Evolutionary conservation across 1,140 invertebrate genomes (phyloP).

Genomic region (Tribolium madens): DNA sequence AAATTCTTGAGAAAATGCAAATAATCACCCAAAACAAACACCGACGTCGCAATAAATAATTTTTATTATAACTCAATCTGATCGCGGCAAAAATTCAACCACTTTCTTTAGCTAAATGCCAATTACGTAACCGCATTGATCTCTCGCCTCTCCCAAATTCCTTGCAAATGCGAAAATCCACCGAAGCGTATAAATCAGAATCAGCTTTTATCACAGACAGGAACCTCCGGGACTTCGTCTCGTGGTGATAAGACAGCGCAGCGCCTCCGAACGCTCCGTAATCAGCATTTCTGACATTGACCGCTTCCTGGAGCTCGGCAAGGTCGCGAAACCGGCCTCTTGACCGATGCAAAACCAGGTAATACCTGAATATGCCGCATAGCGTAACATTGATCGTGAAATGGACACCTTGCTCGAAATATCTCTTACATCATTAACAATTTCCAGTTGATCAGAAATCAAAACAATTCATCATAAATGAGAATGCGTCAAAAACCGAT

Average conservation of each 20-base stretch:
- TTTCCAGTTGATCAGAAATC: too few species aligned
- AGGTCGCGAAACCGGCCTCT: conserved; percentile 31
- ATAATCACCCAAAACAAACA: neutral
- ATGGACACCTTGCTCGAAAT: neutral
- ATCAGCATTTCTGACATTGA: conserved; percentile 19
- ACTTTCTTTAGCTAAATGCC: neutral
- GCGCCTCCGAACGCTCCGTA: conserved; percentile 9
- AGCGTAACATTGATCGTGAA: conserved; percentile 33
- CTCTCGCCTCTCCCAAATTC: neutral
- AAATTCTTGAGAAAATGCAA: neutral
- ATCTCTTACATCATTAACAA: neutral
- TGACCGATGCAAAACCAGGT: conserved; percentile 1
- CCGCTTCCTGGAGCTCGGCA: conserved; percentile 32
- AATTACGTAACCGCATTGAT: neutral
- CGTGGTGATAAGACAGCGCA: conserved; percentile 28
- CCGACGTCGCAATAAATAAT: too few species aligned
- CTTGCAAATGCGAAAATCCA: neutral
- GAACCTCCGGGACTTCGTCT: conserved; percentile 20
- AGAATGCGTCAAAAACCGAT: conserved; percentile 14
- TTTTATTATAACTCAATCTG: too few species aligned
- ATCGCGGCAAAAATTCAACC: neutral
- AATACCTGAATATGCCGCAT: conserved; percentile 3
- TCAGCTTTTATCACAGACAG: conserved; percentile 10
- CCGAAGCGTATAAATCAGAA: conserved; percentile 9
- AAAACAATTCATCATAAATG: too few species aligned